Conservation (phyloP, 2,888 invertebrate species). For the Cyaniris semiargus region DNA sequence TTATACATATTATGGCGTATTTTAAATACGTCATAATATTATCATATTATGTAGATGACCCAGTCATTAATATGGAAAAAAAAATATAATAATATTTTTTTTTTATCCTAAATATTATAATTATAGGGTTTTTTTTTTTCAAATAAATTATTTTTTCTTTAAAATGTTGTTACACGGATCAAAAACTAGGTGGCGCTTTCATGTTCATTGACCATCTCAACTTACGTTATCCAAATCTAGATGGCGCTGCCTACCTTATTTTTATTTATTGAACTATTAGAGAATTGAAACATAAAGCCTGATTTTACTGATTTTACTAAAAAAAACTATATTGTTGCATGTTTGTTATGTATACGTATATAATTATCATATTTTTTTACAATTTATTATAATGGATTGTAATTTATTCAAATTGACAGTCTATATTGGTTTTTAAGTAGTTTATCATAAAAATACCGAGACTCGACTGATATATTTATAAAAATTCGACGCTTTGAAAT, state of each 20-base stretch:
- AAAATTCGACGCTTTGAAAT: background rate
- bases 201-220: background rate
- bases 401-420: background rate
- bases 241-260: background rate
- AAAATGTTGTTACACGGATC: background rate
- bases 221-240: background rate
- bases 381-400: background rate
- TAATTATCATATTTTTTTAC: background rate
- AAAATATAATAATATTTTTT: background rate
- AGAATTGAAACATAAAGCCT: background rate
- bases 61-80: no score
- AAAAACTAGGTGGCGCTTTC: background rate
- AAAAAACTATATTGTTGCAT: background rate
- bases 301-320: background rate
- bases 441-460: background rate
- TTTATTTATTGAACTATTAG: background rate
- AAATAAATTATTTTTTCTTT: no score
- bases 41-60: no score
- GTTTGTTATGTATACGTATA: background rate
- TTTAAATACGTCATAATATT: no score
- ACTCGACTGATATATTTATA: background rate
- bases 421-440: background rate
- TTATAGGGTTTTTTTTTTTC: no score
- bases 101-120: background rate
- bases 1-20: no score